Evolutionary conservation across 1,140 invertebrate genomes (phyloP).

Genomic region (Proales similis): DNA sequence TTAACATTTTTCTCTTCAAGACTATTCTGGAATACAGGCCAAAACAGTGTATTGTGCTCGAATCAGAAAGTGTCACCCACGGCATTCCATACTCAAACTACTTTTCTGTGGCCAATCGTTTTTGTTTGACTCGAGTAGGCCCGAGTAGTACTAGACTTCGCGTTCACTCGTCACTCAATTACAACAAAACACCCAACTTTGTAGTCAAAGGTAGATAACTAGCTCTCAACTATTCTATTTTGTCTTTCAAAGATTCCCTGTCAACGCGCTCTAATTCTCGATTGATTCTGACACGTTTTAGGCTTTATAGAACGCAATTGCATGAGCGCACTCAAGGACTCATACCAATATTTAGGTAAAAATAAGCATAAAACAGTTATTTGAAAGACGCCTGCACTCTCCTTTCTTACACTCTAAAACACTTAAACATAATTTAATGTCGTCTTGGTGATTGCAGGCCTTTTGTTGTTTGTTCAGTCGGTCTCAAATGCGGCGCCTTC

Average conservation of each 20-base stretch:
- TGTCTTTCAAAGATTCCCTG: neutral
- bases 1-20: conserved; percentile 17
- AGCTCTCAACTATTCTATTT: neutral
- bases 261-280: neutral
- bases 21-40: conserved; percentile 21
- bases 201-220: conserved; percentile 18
- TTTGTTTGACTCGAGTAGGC: conserved; percentile 32
- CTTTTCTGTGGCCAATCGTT: conserved; percentile 25
- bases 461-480: too few relatives aligned
- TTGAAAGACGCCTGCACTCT: too few relatives aligned
- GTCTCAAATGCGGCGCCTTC: too few relatives aligned
- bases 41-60: conserved; percentile 20
- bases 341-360: conserved; percentile 29
- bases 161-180: neutral
- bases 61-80: conserved; percentile 23
- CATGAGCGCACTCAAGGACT: conserved; percentile 25
- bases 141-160: neutral
- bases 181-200: conserved; percentile 27
- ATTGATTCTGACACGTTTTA: too few relatives aligned
- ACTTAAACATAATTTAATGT: too few relatives aligned
- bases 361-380: too few relatives aligned
- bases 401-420: too few relatives aligned
- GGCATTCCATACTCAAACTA: conserved; percentile 32
- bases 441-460: too few relatives aligned
- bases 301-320: conserved; percentile 33